Conservation (phyloP, 2,888 invertebrate genomes). For the Phortica magna region DNA sequence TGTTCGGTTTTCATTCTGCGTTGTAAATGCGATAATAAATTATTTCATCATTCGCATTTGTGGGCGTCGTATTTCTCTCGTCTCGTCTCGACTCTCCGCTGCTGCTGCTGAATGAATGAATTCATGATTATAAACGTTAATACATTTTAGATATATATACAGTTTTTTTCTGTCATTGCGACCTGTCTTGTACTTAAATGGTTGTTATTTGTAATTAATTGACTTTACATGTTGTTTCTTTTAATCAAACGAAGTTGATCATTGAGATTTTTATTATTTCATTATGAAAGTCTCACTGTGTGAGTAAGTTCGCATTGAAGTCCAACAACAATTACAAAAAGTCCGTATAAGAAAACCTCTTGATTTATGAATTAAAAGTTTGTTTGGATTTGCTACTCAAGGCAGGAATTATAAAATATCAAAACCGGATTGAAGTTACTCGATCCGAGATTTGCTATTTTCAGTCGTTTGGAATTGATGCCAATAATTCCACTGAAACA, state of each 20-base stretch:
- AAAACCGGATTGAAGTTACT: too few species aligned
- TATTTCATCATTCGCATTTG: constrained; percentile 49
- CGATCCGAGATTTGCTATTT: too few species aligned
- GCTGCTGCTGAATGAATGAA: not conserved
- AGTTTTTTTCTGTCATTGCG: constrained; percentile 22
- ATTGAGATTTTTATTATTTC: not conserved
- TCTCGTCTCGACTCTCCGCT: not conserved
- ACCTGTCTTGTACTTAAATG: constrained; percentile 24
- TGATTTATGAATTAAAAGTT: too few species aligned
- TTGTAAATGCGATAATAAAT: constrained; percentile 69
- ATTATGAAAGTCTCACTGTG: not conserved
- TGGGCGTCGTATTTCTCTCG: constrained; percentile 7
- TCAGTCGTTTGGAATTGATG: too few species aligned
- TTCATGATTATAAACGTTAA: not conserved
- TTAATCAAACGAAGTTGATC: not conserved
- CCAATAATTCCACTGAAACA: too few species aligned
- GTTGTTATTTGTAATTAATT: constrained; percentile 32
- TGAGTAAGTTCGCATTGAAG: not conserved
- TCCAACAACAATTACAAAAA: not conserved
- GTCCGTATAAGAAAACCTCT: too few species aligned
- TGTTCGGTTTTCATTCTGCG: constrained; percentile 3
- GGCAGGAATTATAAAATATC: too few species aligned
- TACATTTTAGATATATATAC: not conserved
- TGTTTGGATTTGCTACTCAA: too few species aligned
- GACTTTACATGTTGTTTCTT: constrained; percentile 31